A percentile compares a stretch with the other conserved stretches of the same genome.
These are phyloP conservation scores for Blennius ocellaris DNA, from an alignment of 2,113 vertebrate species.

Conservation along the genomic window DNA sequence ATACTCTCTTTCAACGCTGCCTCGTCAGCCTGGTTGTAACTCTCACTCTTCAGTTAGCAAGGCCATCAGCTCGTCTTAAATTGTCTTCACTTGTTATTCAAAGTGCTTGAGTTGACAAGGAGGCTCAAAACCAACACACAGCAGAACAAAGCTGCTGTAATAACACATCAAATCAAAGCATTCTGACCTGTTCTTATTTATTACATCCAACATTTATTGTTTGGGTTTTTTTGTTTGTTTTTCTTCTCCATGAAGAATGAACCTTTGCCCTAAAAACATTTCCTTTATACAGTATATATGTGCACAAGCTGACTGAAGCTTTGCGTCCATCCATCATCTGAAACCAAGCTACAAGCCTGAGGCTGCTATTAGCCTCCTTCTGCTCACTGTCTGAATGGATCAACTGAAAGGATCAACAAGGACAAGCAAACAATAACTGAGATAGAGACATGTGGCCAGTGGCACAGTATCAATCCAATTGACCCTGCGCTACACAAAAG, in stretches of 20 bases:
- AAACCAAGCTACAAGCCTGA: conserved; percentile 28
- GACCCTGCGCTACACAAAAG: conserved; percentile 1
- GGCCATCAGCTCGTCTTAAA: conserved; percentile 9
- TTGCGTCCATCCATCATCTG: conserved; percentile 40
- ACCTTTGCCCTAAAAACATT: conserved; percentile 2
- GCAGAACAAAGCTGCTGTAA: neutral
- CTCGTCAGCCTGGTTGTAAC: conserved; percentile 50
- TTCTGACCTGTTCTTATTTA: neutral
- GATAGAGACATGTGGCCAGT: neutral
- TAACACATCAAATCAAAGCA: neutral
- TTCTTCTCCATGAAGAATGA: neutral
- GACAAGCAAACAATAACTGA: conserved; percentile 25
- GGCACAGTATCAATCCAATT: conserved; percentile 29
- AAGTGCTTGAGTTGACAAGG: conserved; percentile 2
- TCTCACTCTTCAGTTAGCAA: conserved; percentile 29
- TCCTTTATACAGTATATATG: conserved; percentile 16
- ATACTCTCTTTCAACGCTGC: conserved; percentile 41
- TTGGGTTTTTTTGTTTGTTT: no score
- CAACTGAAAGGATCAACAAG: conserved; percentile 38
- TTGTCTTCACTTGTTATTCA: neutral
- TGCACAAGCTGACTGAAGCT: conserved; percentile 13
- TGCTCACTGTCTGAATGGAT: conserved; percentile 61
- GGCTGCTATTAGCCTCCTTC: conserved; percentile 66
- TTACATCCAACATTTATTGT: conserved; percentile 1
- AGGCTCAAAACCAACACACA: neutral